Evolutionary conservation across 2,113 vertebrate genomes (phyloP), one percentile per base, ranked within the genome.

Genomic region (Phycodurus eques): DNA sequence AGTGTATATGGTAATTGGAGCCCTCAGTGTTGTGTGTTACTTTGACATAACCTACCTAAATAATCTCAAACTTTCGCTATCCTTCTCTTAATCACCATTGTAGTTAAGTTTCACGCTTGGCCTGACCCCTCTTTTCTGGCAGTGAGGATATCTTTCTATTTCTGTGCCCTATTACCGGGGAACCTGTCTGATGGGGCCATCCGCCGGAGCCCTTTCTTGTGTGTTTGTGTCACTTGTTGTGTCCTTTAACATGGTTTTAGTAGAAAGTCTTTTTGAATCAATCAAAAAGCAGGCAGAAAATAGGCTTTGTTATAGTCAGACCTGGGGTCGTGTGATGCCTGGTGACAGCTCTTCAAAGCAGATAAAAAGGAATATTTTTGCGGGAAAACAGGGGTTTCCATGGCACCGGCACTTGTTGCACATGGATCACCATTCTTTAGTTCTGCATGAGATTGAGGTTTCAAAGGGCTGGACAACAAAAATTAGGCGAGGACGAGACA

Each of bases 191-290:
- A 87, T 84, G 74, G 82, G 88, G 84, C 82, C 86, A 85, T 92
- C 83, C 87, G 83, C 79, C 4, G 56, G 66, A 66, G 80, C 88
- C 91, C 83, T 93, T 94, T 94, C 87, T 90, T 81, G 88, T 80
- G 80, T 67, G 88, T 80, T 79, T 67, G 77, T 91, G 91, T 90
- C 86, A 91, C 82, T 87, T 90, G 93, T 88, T 94, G 92, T 92
- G 86, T 94, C 92, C 94, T 94, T 96, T 95, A 96, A 98, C 96
- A 97, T 96, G 96, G 95, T 98, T 98, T 98, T 96, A 90, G 95
- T 95, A 94, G 96, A 98, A 98, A 96, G 95, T 98, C 84, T 75
- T 89, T 97, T 98, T 98, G 97, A 98, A 99, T 99, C 98, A 98
- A 98, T 99, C 98, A 99, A 96, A 93, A 93, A 94, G 94, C 92